Evolutionary conservation across 2,888 invertebrate genomes (phyloP).

Genomic region (Rhingia campestris): DNA sequence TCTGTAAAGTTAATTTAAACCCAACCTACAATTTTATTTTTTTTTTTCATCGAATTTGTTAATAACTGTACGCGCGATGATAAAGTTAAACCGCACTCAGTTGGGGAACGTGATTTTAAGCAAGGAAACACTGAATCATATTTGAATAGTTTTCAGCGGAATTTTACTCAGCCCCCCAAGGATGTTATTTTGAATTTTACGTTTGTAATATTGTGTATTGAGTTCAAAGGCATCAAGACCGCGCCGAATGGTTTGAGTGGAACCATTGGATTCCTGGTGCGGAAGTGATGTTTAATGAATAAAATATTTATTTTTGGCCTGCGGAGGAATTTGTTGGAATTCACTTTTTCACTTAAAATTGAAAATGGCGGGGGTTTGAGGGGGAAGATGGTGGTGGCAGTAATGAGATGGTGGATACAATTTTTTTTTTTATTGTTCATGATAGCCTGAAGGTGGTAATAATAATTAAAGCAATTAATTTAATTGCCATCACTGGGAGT

Average conservation of each 20-base stretch:
- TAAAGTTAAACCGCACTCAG: conserved; percentile 31
- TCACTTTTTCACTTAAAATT: conserved; percentile 48
- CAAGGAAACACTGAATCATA: background rate
- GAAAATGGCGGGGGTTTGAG: conserved; percentile 15
- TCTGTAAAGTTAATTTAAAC: background rate
- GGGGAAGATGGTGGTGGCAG: conserved; percentile 24
- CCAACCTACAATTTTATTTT: background rate
- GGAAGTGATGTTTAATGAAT: conserved; percentile 46
- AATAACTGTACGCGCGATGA: conserved; percentile 11
- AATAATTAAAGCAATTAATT: conserved; percentile 54
- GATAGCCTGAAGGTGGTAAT: conserved; percentile 41
- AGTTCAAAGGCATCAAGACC: conserved; percentile 35
- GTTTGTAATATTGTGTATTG: conserved; percentile 35
- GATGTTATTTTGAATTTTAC: conserved; percentile 57
- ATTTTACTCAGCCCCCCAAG: conserved; percentile 24
- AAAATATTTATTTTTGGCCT: conserved; percentile 51
- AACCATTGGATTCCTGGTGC: background rate
- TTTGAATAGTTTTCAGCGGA: conserved; percentile 47
- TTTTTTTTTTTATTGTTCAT: conserved; percentile 32
- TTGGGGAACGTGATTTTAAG: conserved; percentile 56
- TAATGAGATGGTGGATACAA: conserved; percentile 15
- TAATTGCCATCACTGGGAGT: conserved; percentile 49
- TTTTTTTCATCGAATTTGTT: conserved; percentile 8
- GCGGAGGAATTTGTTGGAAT: conserved; percentile 42
- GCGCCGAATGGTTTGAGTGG: background rate